Evolutionary conservation across 2,113 vertebrate species (phyloP).

Genomic region (Pyrgilauda ruficollis): DNA sequence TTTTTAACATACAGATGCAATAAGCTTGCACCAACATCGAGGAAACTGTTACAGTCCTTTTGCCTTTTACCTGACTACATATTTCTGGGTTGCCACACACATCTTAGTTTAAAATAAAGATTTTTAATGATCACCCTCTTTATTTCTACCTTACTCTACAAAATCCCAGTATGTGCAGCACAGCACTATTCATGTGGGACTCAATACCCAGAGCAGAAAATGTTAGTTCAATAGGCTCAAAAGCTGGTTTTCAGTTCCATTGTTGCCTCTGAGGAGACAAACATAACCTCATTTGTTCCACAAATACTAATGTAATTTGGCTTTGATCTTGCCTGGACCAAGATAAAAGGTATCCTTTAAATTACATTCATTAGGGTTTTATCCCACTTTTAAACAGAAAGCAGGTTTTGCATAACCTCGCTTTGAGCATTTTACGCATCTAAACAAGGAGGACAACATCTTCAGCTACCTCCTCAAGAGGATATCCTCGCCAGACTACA

Average conservation of each 20-base stretch:
- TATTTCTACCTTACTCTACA: neutral
- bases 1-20: neutral
- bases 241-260: neutral
- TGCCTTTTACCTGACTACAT: neutral
- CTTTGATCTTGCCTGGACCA: conserved; percentile 2
- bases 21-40: neutral
- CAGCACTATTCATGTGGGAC: neutral
- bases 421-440: neutral
- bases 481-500: neutral
- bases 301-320: neutral
- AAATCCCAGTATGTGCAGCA: neutral
- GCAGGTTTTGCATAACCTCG: neutral
- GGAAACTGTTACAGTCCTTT: neutral
- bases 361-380: neutral
- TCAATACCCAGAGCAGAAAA: neutral
- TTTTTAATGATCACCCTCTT: neutral
- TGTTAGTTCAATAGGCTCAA: neutral
- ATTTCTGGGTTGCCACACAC: neutral
- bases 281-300: neutral
- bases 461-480: neutral
- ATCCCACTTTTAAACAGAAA: neutral
- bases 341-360: neutral
- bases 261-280: neutral
- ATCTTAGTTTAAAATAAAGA: neutral
- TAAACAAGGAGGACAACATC: neutral